Percentiles rank a stretch among this genome's conserved stretches.
These are phyloP conservation scores for Leucania comma DNA, from an alignment of 2,888 invertebrate genomes.

Conservation along the genomic window DNA sequence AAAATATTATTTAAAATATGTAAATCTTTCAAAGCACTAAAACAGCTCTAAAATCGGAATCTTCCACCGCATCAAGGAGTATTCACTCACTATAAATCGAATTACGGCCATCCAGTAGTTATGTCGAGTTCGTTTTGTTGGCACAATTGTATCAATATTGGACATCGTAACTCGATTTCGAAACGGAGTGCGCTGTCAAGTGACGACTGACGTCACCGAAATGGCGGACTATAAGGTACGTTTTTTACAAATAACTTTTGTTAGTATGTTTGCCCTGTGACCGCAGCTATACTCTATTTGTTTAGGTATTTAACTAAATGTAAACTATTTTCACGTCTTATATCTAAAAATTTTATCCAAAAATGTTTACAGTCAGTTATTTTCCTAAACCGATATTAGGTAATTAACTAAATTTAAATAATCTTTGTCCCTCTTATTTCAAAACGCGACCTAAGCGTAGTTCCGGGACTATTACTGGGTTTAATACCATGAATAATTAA, in stretches of 20 bases:
- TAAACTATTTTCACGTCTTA: no score
- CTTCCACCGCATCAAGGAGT: slow-evolving; percentile 69
- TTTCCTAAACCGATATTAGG: no score
- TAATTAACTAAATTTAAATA: no score
- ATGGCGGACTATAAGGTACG: slow-evolving; percentile 63
- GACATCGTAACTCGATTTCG: slow-evolving; percentile 85
- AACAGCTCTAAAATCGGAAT: slow-evolving; percentile 24
- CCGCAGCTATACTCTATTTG: no score
- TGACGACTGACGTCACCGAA: slow-evolving; percentile 71
- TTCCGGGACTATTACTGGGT: no score
- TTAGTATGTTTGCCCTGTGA: slow-evolving; percentile 7
- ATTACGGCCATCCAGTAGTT: slow-evolving; percentile 80
- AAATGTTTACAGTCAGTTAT: no score
- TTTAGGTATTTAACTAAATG: no score
- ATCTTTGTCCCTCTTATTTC: no score
- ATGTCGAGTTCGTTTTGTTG: slow-evolving; percentile 82
- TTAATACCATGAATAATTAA: no score
- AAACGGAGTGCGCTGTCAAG: slow-evolving; percentile 77
- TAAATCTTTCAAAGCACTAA: background rate
- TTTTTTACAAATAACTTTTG: slow-evolving; percentile 26
- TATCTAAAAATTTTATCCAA: no score
- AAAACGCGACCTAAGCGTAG: no score
- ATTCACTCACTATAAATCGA: slow-evolving; percentile 77
- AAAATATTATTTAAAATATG: background rate
- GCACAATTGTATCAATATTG: slow-evolving; percentile 88